Conservation (phyloP, 2,888 invertebrate genomes). For the Acleris holmiana region DNA sequence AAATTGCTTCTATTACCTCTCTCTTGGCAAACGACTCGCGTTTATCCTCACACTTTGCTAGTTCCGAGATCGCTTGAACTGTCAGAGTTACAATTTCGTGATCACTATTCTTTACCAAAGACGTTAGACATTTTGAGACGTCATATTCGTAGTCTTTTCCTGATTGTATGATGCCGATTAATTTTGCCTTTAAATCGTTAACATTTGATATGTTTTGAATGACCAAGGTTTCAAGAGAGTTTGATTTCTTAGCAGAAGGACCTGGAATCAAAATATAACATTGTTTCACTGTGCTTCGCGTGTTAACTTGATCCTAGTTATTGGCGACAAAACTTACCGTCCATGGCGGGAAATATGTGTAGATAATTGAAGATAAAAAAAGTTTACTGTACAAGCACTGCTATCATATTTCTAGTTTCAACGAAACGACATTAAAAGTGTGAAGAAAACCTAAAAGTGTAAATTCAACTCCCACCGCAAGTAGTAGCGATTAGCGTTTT, state of each 20-base stretch:
- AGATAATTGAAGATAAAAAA: conserved; percentile 15
- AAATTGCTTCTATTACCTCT: conserved; percentile 84
- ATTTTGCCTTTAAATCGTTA: conserved; percentile 72
- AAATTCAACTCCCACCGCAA: conserved; percentile 32
- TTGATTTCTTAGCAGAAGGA: conserved; percentile 67
- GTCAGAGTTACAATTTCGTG: conserved; percentile 82
- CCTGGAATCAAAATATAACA: conserved; percentile 52
- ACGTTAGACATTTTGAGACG: conserved; percentile 71
- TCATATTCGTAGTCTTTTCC: conserved; percentile 77
- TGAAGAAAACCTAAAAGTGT: conserved; percentile 35
- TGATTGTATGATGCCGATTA: conserved; percentile 72
- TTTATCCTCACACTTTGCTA: conserved; percentile 91
- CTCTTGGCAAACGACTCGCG: conserved; percentile 88
- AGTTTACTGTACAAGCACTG: conserved; percentile 15
- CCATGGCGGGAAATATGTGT: conserved; percentile 35
- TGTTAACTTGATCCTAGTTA: conserved; percentile 5
- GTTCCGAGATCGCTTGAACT: conserved; percentile 91
- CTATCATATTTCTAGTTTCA: conserved; percentile 26
- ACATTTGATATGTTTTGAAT: conserved; percentile 71
- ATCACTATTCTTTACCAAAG: conserved; percentile 71
- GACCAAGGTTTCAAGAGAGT: conserved; percentile 69
- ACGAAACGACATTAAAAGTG: conserved; percentile 23
- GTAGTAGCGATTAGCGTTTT: conserved; percentile 22
- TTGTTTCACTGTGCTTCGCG: neutral
- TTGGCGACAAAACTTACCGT: conserved; percentile 36